These are phyloP conservation scores for Blera fallax DNA, from an alignment of 2,888 invertebrate species.

Conservation along the genomic window DNA sequence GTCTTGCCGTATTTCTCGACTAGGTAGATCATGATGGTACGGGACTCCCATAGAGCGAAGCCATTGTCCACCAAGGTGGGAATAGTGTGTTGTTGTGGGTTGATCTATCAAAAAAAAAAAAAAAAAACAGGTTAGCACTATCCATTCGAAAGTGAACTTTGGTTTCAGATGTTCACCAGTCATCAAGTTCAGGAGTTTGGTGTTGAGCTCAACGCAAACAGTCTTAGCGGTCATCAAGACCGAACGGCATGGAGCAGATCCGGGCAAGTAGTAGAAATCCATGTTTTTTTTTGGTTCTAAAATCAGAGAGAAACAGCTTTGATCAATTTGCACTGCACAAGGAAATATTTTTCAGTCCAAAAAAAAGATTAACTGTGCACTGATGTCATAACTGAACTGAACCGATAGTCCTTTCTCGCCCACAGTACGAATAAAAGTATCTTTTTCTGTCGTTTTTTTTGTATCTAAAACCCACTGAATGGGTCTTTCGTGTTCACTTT, in stretches of 20 bases:
- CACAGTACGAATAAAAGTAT: not conserved
- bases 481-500: not conserved
- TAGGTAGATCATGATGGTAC: conserved; percentile 91
- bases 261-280: conserved; percentile 86
- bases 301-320: conserved; percentile 3
- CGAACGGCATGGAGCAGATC: conserved; percentile 86
- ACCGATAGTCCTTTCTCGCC: not conserved
- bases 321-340: not conserved
- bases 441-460: not conserved
- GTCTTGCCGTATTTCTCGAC: conserved; percentile 91
- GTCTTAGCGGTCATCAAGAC: conserved; percentile 86
- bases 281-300: conserved; percentile 76
- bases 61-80: conserved; percentile 93
- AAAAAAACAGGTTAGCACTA: not conserved
- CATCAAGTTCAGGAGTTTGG: conserved; percentile 85
- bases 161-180: conserved; percentile 87
- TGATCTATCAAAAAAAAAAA: conserved; percentile 84
- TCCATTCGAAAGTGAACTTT: conserved; percentile 82
- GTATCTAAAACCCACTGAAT: not conserved
- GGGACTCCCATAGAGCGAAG: conserved; percentile 91
- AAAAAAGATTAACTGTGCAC: conserved; percentile 20
- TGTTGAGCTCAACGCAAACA: conserved; percentile 86
- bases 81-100: conserved; percentile 92
- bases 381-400: conserved; percentile 19
- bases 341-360: not conserved